A percentile compares a stretch with the other conserved stretches of the same genome.
These are phyloP conservation scores for Axinella damicornis DNA, from an alignment of 37 sponge, comb jelly and placozoan genomes.

Conservation along the genomic window DNA sequence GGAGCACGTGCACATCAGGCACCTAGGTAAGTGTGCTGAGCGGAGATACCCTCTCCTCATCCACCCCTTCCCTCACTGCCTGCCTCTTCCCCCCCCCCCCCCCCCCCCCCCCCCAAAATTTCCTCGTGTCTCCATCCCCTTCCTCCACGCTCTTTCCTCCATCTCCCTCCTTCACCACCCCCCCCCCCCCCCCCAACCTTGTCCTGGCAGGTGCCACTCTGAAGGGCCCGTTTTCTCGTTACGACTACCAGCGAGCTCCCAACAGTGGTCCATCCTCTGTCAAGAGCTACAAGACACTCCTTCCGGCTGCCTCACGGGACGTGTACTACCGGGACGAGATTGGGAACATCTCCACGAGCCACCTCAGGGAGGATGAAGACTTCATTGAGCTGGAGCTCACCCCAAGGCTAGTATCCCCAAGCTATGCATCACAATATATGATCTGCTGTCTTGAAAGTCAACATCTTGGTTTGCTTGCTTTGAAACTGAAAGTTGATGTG, in stretches of 20 bases:
- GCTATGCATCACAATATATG: too few species aligned
- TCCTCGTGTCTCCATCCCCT: neutral
- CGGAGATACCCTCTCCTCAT: neutral
- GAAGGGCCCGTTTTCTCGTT: slow-evolving; percentile 85
- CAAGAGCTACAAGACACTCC: slow-evolving; percentile 84
- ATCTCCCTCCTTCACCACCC: neutral
- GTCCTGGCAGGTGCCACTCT: slow-evolving; percentile 55
- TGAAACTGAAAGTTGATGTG: neutral
- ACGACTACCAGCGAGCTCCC: slow-evolving; percentile 92
- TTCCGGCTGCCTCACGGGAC: slow-evolving; percentile 91
- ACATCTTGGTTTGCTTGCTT: too few species aligned
- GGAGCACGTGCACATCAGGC: slow-evolving; percentile 83
- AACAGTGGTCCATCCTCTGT: slow-evolving; percentile 84
- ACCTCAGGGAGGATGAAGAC: slow-evolving; percentile 85
- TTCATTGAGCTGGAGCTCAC: slow-evolving; percentile 86
- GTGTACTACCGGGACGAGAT: slow-evolving; percentile 98
- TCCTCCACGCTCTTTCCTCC: neutral
- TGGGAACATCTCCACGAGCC: slow-evolving; percentile 96
- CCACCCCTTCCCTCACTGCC: neutral
- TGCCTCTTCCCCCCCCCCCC: neutral
- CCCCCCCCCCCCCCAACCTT: neutral
- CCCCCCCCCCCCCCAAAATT: neutral
- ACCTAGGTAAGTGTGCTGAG: slow-evolving; percentile 57
- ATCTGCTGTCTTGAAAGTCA: too few species aligned
- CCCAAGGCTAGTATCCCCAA: too few species aligned